Evolutionary conservation across 2,797 vertebrate genomes (phyloP).

Genomic region (Chaunax sp.): DNA sequence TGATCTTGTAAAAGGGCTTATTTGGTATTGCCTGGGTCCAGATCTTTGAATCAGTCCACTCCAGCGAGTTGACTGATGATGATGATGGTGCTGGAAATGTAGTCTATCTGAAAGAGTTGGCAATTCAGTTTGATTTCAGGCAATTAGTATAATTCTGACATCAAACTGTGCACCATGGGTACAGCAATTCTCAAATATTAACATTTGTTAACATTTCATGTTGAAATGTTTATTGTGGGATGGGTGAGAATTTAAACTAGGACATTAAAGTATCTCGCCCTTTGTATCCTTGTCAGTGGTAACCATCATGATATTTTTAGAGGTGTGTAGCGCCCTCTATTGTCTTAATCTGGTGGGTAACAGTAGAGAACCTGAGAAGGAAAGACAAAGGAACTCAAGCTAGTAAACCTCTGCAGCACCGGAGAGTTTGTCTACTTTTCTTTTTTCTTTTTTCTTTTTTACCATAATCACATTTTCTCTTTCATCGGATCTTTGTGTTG

Average conservation of each 20-base stretch:
- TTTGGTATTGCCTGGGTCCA: neutral
- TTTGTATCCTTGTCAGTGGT: neutral
- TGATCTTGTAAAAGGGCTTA: neutral
- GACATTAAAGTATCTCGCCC: conserved; percentile 1
- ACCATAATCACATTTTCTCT: conserved; percentile 10
- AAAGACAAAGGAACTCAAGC: conserved; percentile 6
- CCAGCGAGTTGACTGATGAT: too few species aligned
- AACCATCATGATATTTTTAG: neutral
- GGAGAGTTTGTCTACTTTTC: neutral
- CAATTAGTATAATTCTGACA: neutral
- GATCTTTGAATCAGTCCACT: too few species aligned
- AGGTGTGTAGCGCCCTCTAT: conserved; percentile 47
- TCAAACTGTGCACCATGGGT: neutral
- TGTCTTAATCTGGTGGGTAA: neutral
- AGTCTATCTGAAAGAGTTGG: too few species aligned
- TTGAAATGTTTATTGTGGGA: neutral
- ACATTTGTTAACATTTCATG: neutral
- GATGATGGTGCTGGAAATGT: too few species aligned
- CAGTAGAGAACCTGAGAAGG: neutral
- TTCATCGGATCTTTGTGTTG: neutral
- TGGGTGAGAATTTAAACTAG: neutral
- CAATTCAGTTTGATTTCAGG: too few species aligned
- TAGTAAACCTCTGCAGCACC: neutral
- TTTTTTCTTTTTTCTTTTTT: neutral
- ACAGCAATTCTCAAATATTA: neutral